Evolutionary conservation across 2,113 vertebrate species (phyloP), one percentile per base, ranked within the genome.

Genomic region (Pipa parva): DNA sequence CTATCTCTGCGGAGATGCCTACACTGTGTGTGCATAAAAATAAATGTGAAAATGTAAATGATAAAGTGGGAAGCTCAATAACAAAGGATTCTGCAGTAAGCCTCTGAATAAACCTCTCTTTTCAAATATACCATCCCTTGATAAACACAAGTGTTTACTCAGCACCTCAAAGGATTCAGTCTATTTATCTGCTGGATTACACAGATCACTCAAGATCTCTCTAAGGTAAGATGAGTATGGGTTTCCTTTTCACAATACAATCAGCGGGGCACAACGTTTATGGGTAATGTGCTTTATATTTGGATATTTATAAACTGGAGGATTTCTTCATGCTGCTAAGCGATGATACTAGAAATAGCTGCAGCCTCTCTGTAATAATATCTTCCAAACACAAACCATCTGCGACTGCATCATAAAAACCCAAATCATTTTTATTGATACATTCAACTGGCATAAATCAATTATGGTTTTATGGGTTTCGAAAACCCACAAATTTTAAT

Each of bases 1-100:
- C 63, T 60, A 28, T 61, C 52, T 48, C 66, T 70, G 36, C 57
- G 45, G 57, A 70, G 48, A 61, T 61, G 49, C 52, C 60, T 70
- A 58, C 56, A 59, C 46, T 51, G 31, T 39, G 49, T 36, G 51
- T 27, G 64, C 39, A 29, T 66, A 25, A 25, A 21, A 20, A 48
- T 42, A 49, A 57, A 54, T 15, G 6, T 36, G 64, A 51, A 45
- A 33, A 56, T 60, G 66, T 28, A 70, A 60, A 70, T 45, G 22
- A 70, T 54, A 51, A 58, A 33, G 45, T 70, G 15, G 45, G 54
- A 61, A 49, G 31, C 25, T 51, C 42, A 28, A 61, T 70, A 45
- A 70, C 66, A 61, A 70, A 31, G 45, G 48, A 70, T 54, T 49
- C 49, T 33, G 25, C 24, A 20, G 31, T 60, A 69, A 60, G 33